Conservation (phyloP, 2,113 vertebrate genomes). For the Arizona elegans region DNA sequence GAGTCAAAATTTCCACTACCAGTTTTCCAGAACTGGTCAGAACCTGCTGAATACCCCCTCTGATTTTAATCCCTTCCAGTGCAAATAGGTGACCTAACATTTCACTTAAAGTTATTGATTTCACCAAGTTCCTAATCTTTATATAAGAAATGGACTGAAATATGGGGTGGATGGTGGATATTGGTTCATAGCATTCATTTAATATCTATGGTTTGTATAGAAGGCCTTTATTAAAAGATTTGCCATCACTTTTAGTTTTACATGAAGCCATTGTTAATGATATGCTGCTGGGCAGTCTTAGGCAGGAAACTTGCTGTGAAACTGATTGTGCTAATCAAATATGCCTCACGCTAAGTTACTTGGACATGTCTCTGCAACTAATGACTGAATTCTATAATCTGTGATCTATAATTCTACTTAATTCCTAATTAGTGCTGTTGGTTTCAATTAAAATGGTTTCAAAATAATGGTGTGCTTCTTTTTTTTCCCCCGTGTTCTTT, state of each 20-base stretch:
- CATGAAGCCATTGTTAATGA: background rate
- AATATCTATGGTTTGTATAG: background rate
- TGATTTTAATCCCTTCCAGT: background rate
- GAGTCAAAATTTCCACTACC: too few relatives aligned
- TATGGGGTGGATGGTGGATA: background rate
- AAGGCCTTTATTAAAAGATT: background rate
- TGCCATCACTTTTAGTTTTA: background rate
- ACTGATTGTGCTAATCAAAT: conserved; percentile 1
- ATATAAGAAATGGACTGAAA: background rate
- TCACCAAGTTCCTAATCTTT: background rate
- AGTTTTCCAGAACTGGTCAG: too few relatives aligned
- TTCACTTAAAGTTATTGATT: background rate
- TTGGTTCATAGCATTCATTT: background rate
- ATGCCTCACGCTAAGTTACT: background rate
- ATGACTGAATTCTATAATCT: background rate
- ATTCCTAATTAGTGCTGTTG: background rate
- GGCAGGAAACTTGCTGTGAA: background rate
- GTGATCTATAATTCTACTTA: background rate
- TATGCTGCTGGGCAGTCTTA: background rate
- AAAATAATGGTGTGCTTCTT: background rate
- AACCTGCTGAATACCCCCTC: too few relatives aligned
- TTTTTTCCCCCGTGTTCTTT: background rate
- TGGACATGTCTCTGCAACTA: background rate
- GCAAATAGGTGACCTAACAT: background rate
- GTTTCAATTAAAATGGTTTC: background rate